These are phyloP conservation scores for Enteromius paludinosus DNA, from an alignment of 2,797 vertebrate genomes.

Conservation along the genomic window DNA sequence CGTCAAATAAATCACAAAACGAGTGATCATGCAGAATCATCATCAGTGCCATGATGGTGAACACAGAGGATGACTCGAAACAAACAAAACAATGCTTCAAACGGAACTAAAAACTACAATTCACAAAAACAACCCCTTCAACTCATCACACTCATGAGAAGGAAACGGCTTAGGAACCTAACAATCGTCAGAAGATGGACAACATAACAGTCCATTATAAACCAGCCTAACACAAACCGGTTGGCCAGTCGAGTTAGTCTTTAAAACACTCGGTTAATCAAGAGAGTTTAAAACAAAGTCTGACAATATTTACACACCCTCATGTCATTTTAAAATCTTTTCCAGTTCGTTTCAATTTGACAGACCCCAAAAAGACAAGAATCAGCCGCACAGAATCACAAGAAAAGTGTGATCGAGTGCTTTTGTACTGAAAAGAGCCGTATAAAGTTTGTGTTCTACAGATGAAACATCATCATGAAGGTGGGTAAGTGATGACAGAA, in stretches of 20 bases:
- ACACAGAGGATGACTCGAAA: constrained; percentile 2
- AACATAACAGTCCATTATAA: background rate
- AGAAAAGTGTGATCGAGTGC: background rate
- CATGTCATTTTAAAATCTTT: background rate
- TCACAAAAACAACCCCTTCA: background rate
- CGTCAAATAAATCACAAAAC: background rate
- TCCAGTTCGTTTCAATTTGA: background rate
- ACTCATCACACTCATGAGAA: background rate
- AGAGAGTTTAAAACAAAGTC: background rate
- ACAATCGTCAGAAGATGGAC: background rate
- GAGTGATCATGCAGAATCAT: constrained; percentile 42
- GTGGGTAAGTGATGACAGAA: background rate
- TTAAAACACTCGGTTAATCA: background rate
- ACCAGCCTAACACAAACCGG: background rate
- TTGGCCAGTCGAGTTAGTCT: background rate
- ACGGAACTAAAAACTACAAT: background rate
- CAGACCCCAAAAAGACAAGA: background rate
- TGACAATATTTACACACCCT: background rate
- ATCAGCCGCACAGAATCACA: background rate
- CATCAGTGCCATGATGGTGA: background rate
- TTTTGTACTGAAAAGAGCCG: too few relatives aligned
- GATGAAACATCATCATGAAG: background rate
- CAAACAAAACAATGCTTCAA: background rate
- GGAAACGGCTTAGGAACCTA: background rate
- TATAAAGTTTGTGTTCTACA: background rate